Evolutionary conservation across 2,888 invertebrate species (phyloP), one percentile per base, ranked within the genome.

Genomic region (Brachypterus glaber): DNA sequence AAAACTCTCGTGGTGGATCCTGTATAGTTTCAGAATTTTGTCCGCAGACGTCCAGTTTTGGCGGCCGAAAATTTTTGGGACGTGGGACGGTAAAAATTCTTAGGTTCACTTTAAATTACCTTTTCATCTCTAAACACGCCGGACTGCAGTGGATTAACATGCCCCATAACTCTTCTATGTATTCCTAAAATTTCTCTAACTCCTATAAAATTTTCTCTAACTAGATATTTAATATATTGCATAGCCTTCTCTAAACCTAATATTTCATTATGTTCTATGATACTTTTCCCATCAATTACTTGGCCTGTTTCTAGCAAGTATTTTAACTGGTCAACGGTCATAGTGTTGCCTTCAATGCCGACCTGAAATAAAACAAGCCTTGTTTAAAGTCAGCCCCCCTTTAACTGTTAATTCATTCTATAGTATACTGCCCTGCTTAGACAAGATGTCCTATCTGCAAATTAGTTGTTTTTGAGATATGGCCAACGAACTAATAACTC

Each of bases 191-290:
- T 86, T 62, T 97, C 93, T 26, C 82, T 77, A 40, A 91, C 72
- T 0, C 80, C 79, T 27, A 95, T 82, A 34, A 74, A 74, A 40
- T 89, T 79, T 45, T 89, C 73, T 55, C 84, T 77, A 51, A 83
- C 82, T 30, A 87, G 70, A 45, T 87, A 69, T 40, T 87, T 77
- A 47, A 97, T 84, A 60, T 85, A 97, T 57, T 91, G 88, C 76
- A 97, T 82, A 0, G 97, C 97, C 14, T 90, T 79, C 66, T 97
- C 95, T 59, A 97, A 70, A 17, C 90, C 91, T 29, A 96, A 67
- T 53, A 97, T 90, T 70, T 97, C 97, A 70, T 96, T 96, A 61
- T 97, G 97, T 58, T 97, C 97, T 51, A 89, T 78, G 33, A 97
- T 81, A 58, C 92, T 92, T 66, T 96, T 96, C 0, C 91, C 88